These are phyloP conservation scores for Catocala fraxini DNA, from an alignment of 2,888 invertebrate species.

Conservation along the genomic window DNA sequence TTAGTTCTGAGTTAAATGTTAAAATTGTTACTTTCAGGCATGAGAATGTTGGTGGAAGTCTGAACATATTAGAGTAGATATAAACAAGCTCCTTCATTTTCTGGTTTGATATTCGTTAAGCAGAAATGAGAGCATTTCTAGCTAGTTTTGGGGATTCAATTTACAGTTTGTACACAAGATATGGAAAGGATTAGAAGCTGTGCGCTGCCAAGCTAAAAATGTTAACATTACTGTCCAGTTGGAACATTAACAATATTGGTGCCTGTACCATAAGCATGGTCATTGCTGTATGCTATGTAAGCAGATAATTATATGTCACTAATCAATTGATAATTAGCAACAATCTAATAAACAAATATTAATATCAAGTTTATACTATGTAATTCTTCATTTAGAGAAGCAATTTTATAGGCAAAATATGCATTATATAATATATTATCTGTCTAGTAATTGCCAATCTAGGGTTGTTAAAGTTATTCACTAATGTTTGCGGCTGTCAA, in stretches of 20 bases:
- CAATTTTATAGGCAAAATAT: too few relatives aligned
- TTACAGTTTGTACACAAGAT: conserved; percentile 1
- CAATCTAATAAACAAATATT: conserved; percentile 26
- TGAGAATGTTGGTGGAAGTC: conserved; percentile 11
- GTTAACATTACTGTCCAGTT: conserved; percentile 40
- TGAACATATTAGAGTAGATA: conserved; percentile 18
- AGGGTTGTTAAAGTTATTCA: too few relatives aligned
- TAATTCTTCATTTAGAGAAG: too few relatives aligned
- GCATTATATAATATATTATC: too few relatives aligned
- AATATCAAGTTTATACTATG: background rate
- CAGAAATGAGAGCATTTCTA: conserved; percentile 52
- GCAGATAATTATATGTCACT: conserved; percentile 44
- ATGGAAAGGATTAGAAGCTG: conserved; percentile 27
- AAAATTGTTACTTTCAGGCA: background rate
- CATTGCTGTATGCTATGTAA: conserved; percentile 60
- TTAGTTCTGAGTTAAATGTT: conserved; percentile 30
- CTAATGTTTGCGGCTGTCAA: too few relatives aligned
- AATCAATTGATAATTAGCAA: conserved; percentile 58
- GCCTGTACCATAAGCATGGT: conserved; percentile 62
- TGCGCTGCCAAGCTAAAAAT: conserved; percentile 44
- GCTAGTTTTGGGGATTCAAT: conserved; percentile 20
- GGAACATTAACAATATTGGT: conserved; percentile 24
- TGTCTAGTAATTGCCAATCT: too few relatives aligned
- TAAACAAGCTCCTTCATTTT: conserved; percentile 30
- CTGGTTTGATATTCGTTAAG: conserved; percentile 24